phyloP scores from a whole-genome alignment of 2,888 invertebrate species.

The Epsilonema sp. region DNA sequence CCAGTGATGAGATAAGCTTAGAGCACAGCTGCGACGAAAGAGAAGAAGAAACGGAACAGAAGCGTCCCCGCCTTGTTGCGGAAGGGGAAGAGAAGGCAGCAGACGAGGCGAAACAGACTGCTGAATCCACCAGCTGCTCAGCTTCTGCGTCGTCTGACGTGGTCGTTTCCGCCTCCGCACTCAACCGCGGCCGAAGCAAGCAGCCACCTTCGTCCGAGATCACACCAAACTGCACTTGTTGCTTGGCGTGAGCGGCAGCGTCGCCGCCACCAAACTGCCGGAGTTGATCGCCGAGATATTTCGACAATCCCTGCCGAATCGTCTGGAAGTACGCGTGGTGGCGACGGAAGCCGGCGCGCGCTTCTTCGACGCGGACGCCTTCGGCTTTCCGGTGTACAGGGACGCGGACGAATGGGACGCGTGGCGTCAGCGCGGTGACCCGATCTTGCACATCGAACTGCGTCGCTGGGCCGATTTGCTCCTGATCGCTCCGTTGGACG shows the following conservation, averaged over 20 bases:
- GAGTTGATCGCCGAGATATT: constrained; percentile 43
- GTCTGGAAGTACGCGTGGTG: constrained; percentile 46
- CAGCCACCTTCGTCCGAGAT: background rate
- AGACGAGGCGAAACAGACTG: too few relatives aligned
- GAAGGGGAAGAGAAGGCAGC: too few relatives aligned
- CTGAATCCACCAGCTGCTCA: too few relatives aligned
- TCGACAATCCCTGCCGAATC: constrained; percentile 26
- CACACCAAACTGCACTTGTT: constrained; percentile 37
- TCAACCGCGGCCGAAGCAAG: too few relatives aligned
- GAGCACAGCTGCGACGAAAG: too few relatives aligned
- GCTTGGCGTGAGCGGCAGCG: constrained; percentile 80
- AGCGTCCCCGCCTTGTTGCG: too few relatives aligned
- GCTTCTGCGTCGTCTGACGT: too few relatives aligned
- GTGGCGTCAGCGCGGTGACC: constrained; percentile 74
- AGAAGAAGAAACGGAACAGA: too few relatives aligned
- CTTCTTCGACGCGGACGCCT: constrained; percentile 42
- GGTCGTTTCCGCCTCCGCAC: too few relatives aligned
- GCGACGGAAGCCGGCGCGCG: constrained; percentile 63
- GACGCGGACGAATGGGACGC: constrained; percentile 57
- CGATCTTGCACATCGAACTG: constrained; percentile 50
- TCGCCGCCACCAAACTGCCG: constrained; percentile 75
- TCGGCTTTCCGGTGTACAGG: constrained; percentile 17
- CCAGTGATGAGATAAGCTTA: too few relatives aligned
- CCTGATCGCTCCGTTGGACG: constrained; percentile 81
- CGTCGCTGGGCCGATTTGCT: constrained; percentile 84